A percentile compares a stretch with the other conserved stretches of the same genome.
Evolutionary conservation across 2,888 invertebrate species (phyloP).

Genomic region (Eupithecia centaureata): DNA sequence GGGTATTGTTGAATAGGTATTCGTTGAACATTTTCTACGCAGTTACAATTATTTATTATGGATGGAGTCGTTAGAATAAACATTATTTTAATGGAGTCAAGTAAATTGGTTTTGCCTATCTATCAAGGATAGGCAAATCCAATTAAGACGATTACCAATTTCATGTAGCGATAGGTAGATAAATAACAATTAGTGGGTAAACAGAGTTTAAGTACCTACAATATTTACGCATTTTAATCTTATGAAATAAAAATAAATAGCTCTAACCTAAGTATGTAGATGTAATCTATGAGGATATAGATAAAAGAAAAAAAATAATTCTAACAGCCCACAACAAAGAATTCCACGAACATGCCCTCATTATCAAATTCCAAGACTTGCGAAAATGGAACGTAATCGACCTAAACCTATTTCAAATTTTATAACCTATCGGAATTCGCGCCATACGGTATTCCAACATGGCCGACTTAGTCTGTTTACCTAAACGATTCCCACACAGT

Average conservation of each 20-base stretch:
- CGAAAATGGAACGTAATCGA: constrained; percentile 29
- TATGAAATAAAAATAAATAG: too few relatives aligned
- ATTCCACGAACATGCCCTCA: constrained; percentile 23
- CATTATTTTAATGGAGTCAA: constrained; percentile 35
- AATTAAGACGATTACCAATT: constrained; percentile 23
- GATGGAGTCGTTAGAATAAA: constrained; percentile 35
- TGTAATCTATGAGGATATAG: too few relatives aligned
- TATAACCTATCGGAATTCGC: constrained; percentile 27
- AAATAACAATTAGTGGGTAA: neutral
- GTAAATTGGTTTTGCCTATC: constrained; percentile 31
- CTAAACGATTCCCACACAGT: constrained; percentile 9
- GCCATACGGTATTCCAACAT: constrained; percentile 30
- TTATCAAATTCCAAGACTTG: constrained; percentile 24
- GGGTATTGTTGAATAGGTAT: neutral
- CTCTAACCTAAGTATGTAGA: too few relatives aligned
- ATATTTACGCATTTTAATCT: neutral
- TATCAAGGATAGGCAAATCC: too few relatives aligned
- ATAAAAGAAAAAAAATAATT: too few relatives aligned
- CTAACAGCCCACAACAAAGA: neutral
- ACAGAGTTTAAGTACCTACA: neutral
- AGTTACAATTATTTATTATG: constrained; percentile 15
- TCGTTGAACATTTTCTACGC: neutral
- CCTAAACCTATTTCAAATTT: constrained; percentile 26
- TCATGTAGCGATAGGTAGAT: too few relatives aligned
- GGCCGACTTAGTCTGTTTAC: constrained; percentile 39